Base-by-base conservation (phyloP, 1,140 invertebrate genomes). In the Rhagoletis pomonella region DNA sequence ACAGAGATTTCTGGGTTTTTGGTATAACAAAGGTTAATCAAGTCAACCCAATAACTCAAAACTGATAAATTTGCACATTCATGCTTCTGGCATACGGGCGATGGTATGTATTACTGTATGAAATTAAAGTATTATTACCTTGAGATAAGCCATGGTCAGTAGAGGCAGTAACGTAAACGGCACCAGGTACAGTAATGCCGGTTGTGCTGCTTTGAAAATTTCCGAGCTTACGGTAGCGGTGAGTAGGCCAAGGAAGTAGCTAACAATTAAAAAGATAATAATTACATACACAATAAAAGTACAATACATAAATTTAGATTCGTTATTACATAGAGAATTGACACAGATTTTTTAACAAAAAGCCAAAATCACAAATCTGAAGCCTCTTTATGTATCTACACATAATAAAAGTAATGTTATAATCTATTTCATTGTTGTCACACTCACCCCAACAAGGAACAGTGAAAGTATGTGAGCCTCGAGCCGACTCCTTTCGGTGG, bases 191-290 rank as follows among this genome's bases (percentile, higher is more conserved):
- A 99, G 95, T 89, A 99, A 95, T 86, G 98, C 98, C 87, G 98
- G 98, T 94, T 99, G 98, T 77, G 98, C 98, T 88, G 98, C 98
- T 95, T 98, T 98, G 94, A 99, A 99, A 90, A 99, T 96, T 94
- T 99, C 98, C 17, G 98, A 98, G 89, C 98, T 99, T 87, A 99
- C 97, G 47, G 98, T 99, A 85, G 98, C 98, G 91, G 98, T 99
- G 92, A 99, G 95, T 91, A 99, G 94, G 89, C 98, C 98, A 94
- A 99, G 95, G 94, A 99, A 99, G 94, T 99, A 99, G 89, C 92
- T 93, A 59, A 29, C 6, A 87, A 47, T n/a, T 44, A 47, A n/a
- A 47, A 73, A 14, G 44, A 47, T 29, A 67, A 39, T 7, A 19
- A 67, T 29, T 29, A 29, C 1, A 29, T 29, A 29, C 29, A 29